Evolutionary conservation across 2,113 vertebrate genomes (phyloP).

Genomic region (Arvicanthis niloticus): DNA sequence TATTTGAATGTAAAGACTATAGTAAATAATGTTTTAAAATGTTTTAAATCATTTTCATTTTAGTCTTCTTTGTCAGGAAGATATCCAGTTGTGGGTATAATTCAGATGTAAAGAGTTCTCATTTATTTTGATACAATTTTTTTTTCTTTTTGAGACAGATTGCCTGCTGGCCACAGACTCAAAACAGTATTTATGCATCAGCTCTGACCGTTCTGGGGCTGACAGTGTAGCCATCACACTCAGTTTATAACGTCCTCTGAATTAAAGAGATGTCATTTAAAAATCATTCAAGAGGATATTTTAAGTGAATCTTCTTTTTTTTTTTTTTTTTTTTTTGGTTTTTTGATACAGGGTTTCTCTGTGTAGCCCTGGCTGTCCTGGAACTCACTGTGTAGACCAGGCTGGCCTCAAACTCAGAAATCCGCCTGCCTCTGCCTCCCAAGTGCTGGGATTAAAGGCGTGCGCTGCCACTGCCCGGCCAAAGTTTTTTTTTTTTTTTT

Average conservation of each 20-base stretch:
- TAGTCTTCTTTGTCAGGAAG: background rate
- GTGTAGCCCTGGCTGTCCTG: no score
- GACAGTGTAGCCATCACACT: background rate
- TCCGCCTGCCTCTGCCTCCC: no score
- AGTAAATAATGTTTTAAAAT: conserved; percentile 46
- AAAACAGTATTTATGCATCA: background rate
- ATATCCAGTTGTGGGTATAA: background rate
- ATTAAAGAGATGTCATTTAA: conserved; percentile 30
- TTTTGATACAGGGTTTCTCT: background rate
- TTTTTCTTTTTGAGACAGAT: background rate
- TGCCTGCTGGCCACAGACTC: background rate
- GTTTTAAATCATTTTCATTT: conserved; percentile 21
- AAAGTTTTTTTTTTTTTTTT: background rate
- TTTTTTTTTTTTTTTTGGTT: conserved; percentile 17
- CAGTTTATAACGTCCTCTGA: conserved; percentile 8
- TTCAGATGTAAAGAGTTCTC: conserved; percentile 21
- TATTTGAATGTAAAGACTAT: background rate
- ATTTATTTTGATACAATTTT: conserved; percentile 27
- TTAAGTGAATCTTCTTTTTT: conserved; percentile 51
- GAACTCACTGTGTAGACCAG: no score
- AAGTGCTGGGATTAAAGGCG: no score
- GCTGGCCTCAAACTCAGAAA: no score
- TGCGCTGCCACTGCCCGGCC: no score
- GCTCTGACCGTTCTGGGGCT: background rate
- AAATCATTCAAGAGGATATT: conserved; percentile 37